Conservation (phyloP, 2,113 vertebrate species). For the Albula glossodonta region DNA sequence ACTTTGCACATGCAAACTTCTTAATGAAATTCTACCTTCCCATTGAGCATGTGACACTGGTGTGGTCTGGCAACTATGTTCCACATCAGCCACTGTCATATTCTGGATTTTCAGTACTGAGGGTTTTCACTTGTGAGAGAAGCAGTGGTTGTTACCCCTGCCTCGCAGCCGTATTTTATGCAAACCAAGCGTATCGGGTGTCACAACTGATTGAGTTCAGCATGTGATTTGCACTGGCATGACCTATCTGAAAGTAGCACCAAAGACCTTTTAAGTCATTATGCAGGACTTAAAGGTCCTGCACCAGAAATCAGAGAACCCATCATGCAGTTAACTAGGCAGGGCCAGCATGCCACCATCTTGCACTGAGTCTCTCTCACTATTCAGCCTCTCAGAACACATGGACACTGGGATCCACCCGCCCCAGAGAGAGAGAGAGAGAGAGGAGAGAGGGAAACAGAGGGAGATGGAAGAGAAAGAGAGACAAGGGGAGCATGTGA, state of each 20-base stretch:
- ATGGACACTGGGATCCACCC: slow-evolving; percentile 28
- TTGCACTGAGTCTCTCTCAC: not conserved
- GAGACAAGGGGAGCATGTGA: not conserved
- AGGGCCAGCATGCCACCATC: not conserved
- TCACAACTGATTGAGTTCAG: slow-evolving; percentile 18
- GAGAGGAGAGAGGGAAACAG: slow-evolving; percentile 9
- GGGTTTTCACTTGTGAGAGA: too few species aligned
- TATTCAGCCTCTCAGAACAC: not conserved
- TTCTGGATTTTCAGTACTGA: too few species aligned
- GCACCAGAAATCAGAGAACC: slow-evolving; percentile 5
- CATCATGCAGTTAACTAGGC: slow-evolving; percentile 5
- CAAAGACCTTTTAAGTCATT: slow-evolving; percentile 6
- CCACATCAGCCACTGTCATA: too few species aligned
- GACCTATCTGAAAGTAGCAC: slow-evolving; percentile 23
- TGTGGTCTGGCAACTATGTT: too few species aligned
- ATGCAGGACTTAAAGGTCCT: slow-evolving; percentile 5
- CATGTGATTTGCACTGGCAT: not conserved
- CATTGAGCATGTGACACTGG: too few species aligned
- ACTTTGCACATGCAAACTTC: too few species aligned
- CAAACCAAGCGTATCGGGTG: not conserved
- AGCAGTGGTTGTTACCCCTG: not conserved
- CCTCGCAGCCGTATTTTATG: not conserved
- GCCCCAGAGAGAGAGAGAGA: slow-evolving; percentile 30
- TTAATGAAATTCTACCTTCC: too few species aligned
- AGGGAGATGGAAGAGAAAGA: not conserved